Conservation (phyloP, 1,140 invertebrate species). For the Drosophila parvula region DNA sequence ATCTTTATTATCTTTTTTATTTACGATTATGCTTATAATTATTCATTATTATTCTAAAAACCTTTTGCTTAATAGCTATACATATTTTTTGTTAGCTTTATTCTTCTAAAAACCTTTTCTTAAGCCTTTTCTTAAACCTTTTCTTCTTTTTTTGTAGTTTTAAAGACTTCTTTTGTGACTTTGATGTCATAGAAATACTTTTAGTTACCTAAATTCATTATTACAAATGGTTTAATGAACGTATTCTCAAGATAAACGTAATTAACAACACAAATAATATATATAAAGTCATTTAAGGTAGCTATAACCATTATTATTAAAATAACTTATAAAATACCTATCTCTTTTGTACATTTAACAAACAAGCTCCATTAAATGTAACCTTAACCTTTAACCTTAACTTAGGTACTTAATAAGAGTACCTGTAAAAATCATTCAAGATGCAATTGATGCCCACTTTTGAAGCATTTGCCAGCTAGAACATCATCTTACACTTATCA, state of each 20-base stretch:
- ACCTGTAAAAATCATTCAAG: not conserved
- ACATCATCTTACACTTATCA: constrained; percentile 33
- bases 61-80: not conserved
- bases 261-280: too few relatives aligned
- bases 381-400: too few relatives aligned
- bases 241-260: too few relatives aligned
- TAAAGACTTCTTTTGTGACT: not conserved
- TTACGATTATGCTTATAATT: too few relatives aligned
- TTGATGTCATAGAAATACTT: not conserved
- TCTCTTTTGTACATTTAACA: too few relatives aligned
- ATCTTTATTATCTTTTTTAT: too few relatives aligned
- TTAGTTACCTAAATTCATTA: not conserved
- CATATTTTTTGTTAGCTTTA: not conserved
- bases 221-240: not conserved
- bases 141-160: not conserved
- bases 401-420: not conserved
- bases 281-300: not conserved
- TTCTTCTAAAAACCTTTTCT: too few relatives aligned
- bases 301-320: not conserved
- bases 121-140: too few relatives aligned
- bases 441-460: not conserved
- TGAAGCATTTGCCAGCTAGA: not conserved
- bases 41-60: too few relatives aligned
- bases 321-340: too few relatives aligned
- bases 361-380: not conserved